A percentile compares a stretch with the other conserved stretches of the same genome.
phyloP scores from a whole-genome alignment of 2,113 vertebrate species.

The Grallaria varia region DNA sequence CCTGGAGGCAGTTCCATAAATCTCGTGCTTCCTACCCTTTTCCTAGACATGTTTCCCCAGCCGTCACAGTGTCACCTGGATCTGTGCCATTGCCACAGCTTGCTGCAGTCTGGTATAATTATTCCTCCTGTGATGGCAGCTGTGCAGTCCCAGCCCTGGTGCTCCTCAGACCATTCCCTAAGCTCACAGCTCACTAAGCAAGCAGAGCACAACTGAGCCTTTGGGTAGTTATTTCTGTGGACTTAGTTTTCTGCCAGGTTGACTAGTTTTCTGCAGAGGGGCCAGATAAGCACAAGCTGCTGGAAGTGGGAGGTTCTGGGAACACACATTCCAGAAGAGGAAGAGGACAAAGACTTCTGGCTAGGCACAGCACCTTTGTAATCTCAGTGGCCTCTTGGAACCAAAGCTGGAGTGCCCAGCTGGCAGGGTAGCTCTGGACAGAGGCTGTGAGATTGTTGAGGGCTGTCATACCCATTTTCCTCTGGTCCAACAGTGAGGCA shows the following conservation, averaged over 20 bases:
- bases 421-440: neutral
- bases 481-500: rapidly evolving
- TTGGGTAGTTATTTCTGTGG: neutral
- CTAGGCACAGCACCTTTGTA: neutral
- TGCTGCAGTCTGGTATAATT: neutral
- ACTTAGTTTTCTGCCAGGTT: neutral
- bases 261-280: neutral
- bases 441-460: neutral
- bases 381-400: neutral
- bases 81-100: neutral
- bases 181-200: neutral
- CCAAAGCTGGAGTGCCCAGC: neutral
- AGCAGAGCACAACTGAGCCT: neutral
- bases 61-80: neutral
- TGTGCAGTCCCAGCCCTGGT: neutral
- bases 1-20: neutral
- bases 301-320: neutral
- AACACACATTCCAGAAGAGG: neutral
- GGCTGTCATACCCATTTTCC: neutral
- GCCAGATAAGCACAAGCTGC: neutral
- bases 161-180: neutral
- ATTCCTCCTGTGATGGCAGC: neutral
- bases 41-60: neutral
- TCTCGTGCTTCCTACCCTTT: neutral
- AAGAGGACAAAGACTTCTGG: neutral